Conservation (phyloP, 2,113 vertebrate species). For the Otolemur garnettii region DNA sequence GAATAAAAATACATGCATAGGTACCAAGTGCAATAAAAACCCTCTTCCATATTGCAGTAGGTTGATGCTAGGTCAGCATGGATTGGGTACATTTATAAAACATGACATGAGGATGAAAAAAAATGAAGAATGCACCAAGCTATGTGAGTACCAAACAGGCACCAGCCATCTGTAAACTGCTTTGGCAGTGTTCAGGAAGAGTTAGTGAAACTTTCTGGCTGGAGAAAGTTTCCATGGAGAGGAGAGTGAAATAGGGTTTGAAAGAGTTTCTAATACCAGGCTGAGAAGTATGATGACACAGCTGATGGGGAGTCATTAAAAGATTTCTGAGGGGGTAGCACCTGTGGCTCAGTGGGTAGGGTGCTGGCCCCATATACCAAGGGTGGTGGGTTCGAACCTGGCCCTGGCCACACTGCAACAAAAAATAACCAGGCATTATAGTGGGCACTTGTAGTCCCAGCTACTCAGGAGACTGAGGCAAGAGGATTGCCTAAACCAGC, state of each 20-base stretch:
- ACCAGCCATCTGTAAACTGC: background rate
- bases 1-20: slow-evolving; percentile 31
- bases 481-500: too few species aligned
- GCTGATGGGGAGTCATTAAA: background rate
- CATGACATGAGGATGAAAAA: slow-evolving; percentile 5
- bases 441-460: too few species aligned
- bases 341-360: too few species aligned
- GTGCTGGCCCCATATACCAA: too few species aligned
- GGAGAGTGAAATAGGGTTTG: background rate
- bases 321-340: background rate
- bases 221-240: background rate
- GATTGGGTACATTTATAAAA: background rate
- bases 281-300: background rate
- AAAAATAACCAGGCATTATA: too few species aligned
- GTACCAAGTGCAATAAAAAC: slow-evolving; percentile 15
- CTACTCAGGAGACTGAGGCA: too few species aligned
- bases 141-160: background rate
- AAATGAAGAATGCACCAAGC: background rate
- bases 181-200: background rate
- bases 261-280: background rate
- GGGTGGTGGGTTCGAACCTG: too few species aligned
- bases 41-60: background rate
- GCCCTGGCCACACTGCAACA: too few species aligned
- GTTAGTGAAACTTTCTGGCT: background rate
- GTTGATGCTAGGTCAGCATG: background rate